phyloP scores from a whole-genome alignment of 2,113 vertebrate species.

The Crypturellus undulatus region DNA sequence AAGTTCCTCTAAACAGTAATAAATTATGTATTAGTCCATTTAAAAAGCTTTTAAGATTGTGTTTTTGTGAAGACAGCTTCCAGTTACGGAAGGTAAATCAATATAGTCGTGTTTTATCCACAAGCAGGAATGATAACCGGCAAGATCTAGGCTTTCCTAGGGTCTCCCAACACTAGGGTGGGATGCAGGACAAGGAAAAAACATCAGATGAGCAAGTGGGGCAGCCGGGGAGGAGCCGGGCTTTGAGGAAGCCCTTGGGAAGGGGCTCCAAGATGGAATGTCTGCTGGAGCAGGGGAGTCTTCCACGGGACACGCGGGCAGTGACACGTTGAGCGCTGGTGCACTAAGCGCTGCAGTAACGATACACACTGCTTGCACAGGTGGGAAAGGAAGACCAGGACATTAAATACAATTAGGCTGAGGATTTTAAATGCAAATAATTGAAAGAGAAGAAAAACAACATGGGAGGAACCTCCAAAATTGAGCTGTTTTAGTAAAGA shows the following conservation, averaged over 20 bases:
- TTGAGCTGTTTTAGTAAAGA: background rate
- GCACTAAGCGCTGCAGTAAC: background rate
- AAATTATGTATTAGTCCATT: background rate
- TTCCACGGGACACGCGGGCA: background rate
- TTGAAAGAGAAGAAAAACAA: background rate
- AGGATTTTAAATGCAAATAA: background rate
- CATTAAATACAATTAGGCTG: background rate
- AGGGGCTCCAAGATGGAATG: background rate
- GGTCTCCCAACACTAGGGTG: background rate
- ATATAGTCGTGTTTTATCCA: background rate
- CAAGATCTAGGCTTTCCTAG: background rate
- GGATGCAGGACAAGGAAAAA: background rate
- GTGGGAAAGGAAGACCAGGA: background rate
- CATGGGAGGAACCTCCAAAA: too few relatives aligned
- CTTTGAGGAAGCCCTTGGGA: background rate
- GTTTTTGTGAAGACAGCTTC: background rate
- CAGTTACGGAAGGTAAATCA: background rate
- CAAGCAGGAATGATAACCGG: background rate
- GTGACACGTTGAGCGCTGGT: background rate
- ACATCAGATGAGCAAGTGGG: fast-evolving
- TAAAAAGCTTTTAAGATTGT: background rate
- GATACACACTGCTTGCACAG: fast-evolving
- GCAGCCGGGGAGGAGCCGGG: background rate
- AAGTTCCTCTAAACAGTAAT: background rate
- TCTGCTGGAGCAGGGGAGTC: background rate